Conservation (phyloP, 2,113 vertebrate species). For the Serilophus lunatus region DNA sequence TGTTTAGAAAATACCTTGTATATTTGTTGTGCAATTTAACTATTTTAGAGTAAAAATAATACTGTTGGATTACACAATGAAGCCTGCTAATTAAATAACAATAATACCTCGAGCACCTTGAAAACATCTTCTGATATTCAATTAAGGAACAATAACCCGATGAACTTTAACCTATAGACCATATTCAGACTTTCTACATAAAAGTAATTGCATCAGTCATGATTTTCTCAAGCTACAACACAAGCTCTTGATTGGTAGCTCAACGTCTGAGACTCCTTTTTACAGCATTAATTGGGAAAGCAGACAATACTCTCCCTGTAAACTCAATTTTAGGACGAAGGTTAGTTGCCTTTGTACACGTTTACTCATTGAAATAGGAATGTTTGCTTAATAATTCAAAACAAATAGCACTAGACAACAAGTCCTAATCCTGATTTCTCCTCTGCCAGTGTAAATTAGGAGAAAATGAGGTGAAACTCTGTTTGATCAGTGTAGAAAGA, state of each 20-base stretch:
- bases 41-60: slow-evolving; percentile 36
- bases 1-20: slow-evolving; percentile 20
- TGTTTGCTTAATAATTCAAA: slow-evolving; percentile 70
- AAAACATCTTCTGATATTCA: slow-evolving; percentile 63
- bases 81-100: slow-evolving; percentile 57
- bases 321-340: slow-evolving; percentile 62
- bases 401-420: slow-evolving; percentile 66
- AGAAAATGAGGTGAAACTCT: slow-evolving; percentile 60
- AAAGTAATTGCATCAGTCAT: slow-evolving; percentile 69
- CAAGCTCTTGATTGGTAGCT: slow-evolving; percentile 55
- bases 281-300: slow-evolving; percentile 62
- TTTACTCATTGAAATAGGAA: slow-evolving; percentile 65
- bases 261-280: slow-evolving; percentile 55
- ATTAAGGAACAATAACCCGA: slow-evolving; percentile 52
- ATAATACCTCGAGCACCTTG: slow-evolving; percentile 52
- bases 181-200: slow-evolving; percentile 60
- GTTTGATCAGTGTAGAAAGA: slow-evolving; percentile 46
- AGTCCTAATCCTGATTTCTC: slow-evolving; percentile 64
- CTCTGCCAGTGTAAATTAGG: slow-evolving; percentile 61
- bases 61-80: slow-evolving; percentile 2
- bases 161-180: slow-evolving; percentile 62
- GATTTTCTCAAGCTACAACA: slow-evolving; percentile 67
- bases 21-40: slow-evolving; percentile 13
- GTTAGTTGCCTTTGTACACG: slow-evolving; percentile 67
- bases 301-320: slow-evolving; percentile 65